phyloP scores from a whole-genome alignment of 2,113 vertebrate species.

The Emydocephalus ijimae region DNA sequence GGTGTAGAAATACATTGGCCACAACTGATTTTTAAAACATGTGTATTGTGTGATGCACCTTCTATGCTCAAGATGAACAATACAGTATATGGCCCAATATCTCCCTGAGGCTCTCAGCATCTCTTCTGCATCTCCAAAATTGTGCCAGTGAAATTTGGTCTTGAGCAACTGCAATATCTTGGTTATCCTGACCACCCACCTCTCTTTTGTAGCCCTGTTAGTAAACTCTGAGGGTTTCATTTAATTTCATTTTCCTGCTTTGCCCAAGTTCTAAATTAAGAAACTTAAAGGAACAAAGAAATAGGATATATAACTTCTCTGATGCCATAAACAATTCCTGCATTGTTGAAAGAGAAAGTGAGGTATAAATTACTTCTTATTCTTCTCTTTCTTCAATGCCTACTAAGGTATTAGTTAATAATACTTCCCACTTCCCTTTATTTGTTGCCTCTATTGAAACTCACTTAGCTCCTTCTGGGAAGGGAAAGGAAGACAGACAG shows the following conservation, averaged over 20 bases:
- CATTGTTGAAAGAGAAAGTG: neutral
- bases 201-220: neutral
- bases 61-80: neutral
- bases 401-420: too few relatives aligned
- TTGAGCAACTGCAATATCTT: neutral
- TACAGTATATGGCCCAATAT: neutral
- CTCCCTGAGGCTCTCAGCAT: neutral
- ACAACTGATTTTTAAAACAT: conserved; percentile 25
- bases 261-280: neutral
- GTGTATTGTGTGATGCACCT: neutral
- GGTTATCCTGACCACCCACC: neutral
- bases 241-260: neutral
- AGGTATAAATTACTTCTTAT: neutral
- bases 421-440: neutral
- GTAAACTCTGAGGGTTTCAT: neutral
- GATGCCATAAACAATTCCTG: neutral
- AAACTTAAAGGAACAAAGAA: neutral
- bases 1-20: neutral
- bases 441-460: neutral
- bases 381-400: neutral
- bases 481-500: neutral
- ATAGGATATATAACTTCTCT: neutral
- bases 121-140: neutral
- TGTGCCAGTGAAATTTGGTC: neutral
- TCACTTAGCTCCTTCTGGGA: neutral